phyloP scores from a whole-genome alignment of 1,140 invertebrate genomes.

The Heliconius nattereri region DNA sequence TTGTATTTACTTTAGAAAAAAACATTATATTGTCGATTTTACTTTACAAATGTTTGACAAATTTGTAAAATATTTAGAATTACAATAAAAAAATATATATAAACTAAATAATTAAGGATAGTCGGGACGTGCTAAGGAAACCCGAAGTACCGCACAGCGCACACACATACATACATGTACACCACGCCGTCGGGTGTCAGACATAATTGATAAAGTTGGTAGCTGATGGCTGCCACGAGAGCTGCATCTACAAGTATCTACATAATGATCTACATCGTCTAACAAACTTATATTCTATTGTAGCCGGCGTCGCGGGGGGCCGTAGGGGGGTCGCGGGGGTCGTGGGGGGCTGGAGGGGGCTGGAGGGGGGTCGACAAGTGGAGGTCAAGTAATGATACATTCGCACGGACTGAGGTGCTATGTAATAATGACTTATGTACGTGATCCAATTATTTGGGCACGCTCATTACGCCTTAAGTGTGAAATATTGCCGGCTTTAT shows the following conservation, averaged over 20 bases:
- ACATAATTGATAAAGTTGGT: slow-evolving; percentile 2
- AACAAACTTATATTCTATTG: slow-evolving; percentile 26
- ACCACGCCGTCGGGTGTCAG: too few species aligned
- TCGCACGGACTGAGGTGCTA: slow-evolving; percentile 70
- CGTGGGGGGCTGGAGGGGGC: slow-evolving; percentile 24
- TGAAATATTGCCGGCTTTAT: slow-evolving; percentile 81
- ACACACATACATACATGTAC: too few species aligned
- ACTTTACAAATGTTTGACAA: too few species aligned
- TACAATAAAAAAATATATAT: too few species aligned
- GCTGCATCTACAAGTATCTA: slow-evolving; percentile 21
- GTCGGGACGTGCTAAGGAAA: too few species aligned
- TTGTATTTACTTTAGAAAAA: too few species aligned
- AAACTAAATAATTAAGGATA: too few species aligned
- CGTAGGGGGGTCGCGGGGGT: slow-evolving; percentile 1
- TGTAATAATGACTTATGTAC: slow-evolving; percentile 82
- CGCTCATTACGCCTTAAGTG: slow-evolving; percentile 82
- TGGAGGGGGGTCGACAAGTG: slow-evolving; percentile 34
- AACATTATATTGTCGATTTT: too few species aligned
- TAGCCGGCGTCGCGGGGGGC: not conserved
- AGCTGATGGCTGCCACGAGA: not conserved
- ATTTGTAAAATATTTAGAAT: too few species aligned
- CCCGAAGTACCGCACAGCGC: too few species aligned
- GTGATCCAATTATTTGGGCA: slow-evolving; percentile 82
- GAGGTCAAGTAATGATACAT: slow-evolving; percentile 74
- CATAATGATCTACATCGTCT: slow-evolving; percentile 11